Base-by-base conservation (phyloP, 1,140 invertebrate genomes). In the Drosophila bocki region DNA sequence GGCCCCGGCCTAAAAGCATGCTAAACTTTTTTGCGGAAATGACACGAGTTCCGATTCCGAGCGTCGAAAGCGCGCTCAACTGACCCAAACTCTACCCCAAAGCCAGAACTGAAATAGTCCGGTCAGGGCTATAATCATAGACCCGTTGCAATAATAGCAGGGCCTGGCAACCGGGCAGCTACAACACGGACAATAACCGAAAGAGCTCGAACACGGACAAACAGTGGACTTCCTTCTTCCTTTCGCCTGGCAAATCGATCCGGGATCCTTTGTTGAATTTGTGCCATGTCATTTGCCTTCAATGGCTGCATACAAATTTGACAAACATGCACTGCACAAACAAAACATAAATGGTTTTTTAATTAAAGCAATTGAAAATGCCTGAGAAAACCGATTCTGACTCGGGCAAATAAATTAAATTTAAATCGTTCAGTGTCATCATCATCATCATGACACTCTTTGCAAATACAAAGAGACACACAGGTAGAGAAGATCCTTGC, bases 21-120 rank as follows among this genome's bases (percentile, higher is more conserved):
- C 59, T 84, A 90, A 88, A 90, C 84, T 88, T 78, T 87, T 48
- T 70, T 76, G 77, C 80, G 85, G 85, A 88, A 88, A 88, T 88
- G 84, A 88, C 84, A 88, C 77, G 62, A 88, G 74, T 88, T 88
- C 84, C 84, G 84, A 78, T 80, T 80, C 83, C 72, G 64, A 79
- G 70, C 63, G 45, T 13, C 50, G 37, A 58, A 62, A 57, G 54
- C 54, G 70, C 79, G 71, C 70, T 76, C 67, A 62, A 71, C 81
- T 71, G 65, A 22, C 71, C 69, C 15, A 37, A 26, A 37, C 19
- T n/a, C 62, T 32, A 26, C 8, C 19, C 54, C 53, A 56, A 37
- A 17, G n/a, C 41, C 45, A 26, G 15, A 5, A n/a, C 47, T 29
- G 44, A 19, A 62, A 68, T 29, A 44, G 45, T 57, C 44, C 51